phyloP scores from a whole-genome alignment of 1,140 invertebrate genomes.

The Elymnias hypermnestra region DNA sequence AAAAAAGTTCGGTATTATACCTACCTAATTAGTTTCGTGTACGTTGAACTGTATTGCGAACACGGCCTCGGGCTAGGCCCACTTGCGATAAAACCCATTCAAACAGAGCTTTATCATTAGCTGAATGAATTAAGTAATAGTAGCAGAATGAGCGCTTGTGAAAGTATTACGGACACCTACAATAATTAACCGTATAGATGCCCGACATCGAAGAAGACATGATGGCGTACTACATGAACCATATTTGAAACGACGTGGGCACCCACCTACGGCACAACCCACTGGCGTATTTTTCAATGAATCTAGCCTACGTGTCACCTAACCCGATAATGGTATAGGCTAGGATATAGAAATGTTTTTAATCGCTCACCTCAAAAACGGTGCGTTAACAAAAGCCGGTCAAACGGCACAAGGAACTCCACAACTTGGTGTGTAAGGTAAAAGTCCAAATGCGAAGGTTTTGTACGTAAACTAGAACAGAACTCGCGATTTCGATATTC shows the following conservation, averaged over 20 bases:
- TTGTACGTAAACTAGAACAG: constrained; percentile 27
- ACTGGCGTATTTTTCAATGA: constrained; percentile 58
- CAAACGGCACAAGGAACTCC: not conserved
- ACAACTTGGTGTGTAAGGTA: not conserved
- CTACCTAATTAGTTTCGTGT: constrained; percentile 1
- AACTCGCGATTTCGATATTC: constrained; percentile 51
- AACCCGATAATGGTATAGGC: constrained; percentile 38
- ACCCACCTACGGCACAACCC: constrained; percentile 56
- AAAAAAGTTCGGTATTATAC: not conserved
- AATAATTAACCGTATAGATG: constrained; percentile 34
- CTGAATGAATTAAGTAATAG: constrained; percentile 18
- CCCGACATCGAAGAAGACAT: constrained; percentile 49
- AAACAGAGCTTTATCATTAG: constrained; percentile 9
- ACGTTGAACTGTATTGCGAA: not conserved
- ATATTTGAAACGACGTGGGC: constrained; percentile 32
- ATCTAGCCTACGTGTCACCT: constrained; percentile 60
- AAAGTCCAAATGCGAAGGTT: not conserved
- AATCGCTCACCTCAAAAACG: constrained; percentile 57
- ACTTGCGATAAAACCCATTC: constrained; percentile 14
- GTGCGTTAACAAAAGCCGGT: constrained; percentile 4
- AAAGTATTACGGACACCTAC: constrained; percentile 39
- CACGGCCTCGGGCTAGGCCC: constrained; percentile 3
- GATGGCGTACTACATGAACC: constrained; percentile 57
- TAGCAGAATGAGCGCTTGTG: constrained; percentile 24
- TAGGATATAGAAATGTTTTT: constrained; percentile 42